phyloP scores from a whole-genome alignment of 1,140 invertebrate species.

The Papilio polytes region DNA sequence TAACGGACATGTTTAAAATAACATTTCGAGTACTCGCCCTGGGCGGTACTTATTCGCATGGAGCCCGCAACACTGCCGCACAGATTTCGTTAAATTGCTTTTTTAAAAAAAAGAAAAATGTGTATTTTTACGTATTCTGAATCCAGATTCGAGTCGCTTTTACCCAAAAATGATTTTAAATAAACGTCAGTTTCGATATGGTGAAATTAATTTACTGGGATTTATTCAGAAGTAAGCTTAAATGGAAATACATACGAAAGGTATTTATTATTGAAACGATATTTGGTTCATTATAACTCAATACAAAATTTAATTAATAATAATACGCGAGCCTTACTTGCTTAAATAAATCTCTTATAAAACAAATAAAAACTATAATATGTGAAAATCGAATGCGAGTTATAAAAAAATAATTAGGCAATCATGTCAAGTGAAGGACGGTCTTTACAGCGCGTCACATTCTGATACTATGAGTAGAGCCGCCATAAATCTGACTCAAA shows the following conservation, averaged over 20 bases:
- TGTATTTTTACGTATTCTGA: background rate
- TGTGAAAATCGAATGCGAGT: constrained; percentile 1
- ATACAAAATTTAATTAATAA: background rate
- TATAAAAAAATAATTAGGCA: constrained; percentile 34
- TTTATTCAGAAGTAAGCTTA: background rate
- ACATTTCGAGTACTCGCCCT: constrained; percentile 31
- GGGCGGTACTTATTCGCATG: constrained; percentile 8
- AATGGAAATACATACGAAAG: background rate
- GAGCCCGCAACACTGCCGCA: background rate
- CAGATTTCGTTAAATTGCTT: background rate
- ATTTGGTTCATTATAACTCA: background rate
- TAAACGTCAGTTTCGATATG: background rate
- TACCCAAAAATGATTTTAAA: background rate
- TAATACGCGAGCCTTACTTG: background rate
- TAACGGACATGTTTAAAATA: constrained; percentile 37
- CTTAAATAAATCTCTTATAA: no score
- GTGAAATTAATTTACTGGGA: background rate
- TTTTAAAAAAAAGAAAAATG: background rate
- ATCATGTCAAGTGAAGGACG: constrained; percentile 22
- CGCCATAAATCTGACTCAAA: background rate
- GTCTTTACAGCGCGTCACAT: constrained; percentile 12
- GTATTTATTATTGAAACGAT: background rate
- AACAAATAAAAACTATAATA: background rate
- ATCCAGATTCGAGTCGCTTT: background rate
- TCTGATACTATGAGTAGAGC: background rate